phyloP scores from a whole-genome alignment of 2,888 invertebrate species.

The Tetramorium bicarinatum region DNA sequence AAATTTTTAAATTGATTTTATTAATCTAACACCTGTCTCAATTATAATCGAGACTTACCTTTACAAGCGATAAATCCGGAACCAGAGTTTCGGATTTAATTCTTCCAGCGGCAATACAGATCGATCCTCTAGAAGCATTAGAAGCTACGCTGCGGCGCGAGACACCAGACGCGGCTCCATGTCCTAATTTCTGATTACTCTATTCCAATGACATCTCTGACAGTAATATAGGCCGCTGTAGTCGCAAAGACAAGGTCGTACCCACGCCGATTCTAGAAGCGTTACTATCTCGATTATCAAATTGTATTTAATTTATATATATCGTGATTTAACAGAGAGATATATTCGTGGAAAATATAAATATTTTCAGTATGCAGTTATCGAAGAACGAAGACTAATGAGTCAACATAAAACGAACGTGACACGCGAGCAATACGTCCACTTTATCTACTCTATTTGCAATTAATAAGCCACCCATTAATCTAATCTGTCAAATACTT shows the following conservation, averaged over 20 bases:
- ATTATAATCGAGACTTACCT: conserved; percentile 85
- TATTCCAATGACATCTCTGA: conserved; percentile 96
- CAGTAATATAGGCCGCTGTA: conserved; percentile 97
- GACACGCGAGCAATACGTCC: background rate
- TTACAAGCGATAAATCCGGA: conserved; percentile 94
- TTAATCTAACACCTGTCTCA: conserved; percentile 1
- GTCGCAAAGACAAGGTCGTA: conserved; percentile 94
- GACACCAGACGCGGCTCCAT: conserved; percentile 94
- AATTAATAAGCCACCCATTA: background rate
- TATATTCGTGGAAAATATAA: background rate
- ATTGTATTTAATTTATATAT: background rate
- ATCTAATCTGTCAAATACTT: conserved; percentile 85
- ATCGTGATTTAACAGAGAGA: background rate
- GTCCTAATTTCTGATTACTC: conserved; percentile 98
- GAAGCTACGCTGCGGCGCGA: conserved; percentile 94
- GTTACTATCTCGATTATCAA: conserved; percentile 15
- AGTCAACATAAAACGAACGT: background rate
- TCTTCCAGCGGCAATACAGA: conserved; percentile 94
- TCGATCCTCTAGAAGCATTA: conserved; percentile 91
- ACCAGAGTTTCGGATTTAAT: conserved; percentile 94
- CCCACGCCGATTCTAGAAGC: conserved; percentile 89
- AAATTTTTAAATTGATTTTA: conserved; percentile 26
- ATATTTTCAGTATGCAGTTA: background rate
- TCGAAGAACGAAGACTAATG: background rate
- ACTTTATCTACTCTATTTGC: background rate